Evolutionary conservation across 2,888 invertebrate species (phyloP).

Genomic region (Chalcis sispes): DNA sequence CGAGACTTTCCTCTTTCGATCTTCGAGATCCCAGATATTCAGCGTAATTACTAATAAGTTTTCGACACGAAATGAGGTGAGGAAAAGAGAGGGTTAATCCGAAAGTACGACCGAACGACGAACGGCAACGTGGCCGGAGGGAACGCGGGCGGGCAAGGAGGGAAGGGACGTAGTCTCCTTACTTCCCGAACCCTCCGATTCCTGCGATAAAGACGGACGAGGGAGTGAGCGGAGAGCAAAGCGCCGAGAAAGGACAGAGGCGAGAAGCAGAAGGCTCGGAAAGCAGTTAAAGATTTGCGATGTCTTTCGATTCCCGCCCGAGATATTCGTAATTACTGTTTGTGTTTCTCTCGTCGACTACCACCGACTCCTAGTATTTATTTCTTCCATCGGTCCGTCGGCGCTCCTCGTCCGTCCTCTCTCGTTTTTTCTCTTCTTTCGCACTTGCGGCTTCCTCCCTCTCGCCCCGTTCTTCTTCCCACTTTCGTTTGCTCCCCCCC

Average conservation of each 20-base stretch:
- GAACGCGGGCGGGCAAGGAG: slow-evolving; percentile 55
- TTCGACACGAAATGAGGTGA: slow-evolving; percentile 76
- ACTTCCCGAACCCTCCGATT: slow-evolving; percentile 42
- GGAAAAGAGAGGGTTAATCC: slow-evolving; percentile 76
- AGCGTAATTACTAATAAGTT: slow-evolving; percentile 76
- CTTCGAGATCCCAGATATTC: slow-evolving; percentile 69
- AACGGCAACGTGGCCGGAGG: too few species aligned
- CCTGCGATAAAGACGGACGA: slow-evolving; percentile 54
- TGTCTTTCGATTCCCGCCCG: slow-evolving; percentile 75
- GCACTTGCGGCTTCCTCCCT: not conserved
- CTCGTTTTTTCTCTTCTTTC: not conserved
- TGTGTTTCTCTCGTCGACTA: slow-evolving; percentile 73
- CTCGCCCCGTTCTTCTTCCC: slow-evolving; percentile 36
- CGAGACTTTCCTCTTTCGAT: slow-evolving; percentile 68
- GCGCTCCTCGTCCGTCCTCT: slow-evolving; percentile 48
- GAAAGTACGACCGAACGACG: slow-evolving; percentile 73
- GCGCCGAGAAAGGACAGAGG: slow-evolving; percentile 35
- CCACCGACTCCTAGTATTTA: slow-evolving; percentile 67
- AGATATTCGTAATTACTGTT: slow-evolving; percentile 77
- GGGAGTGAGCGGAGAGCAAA: not conserved
- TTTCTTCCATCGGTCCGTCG: slow-evolving; percentile 63
- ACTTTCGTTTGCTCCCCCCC: slow-evolving; percentile 48
- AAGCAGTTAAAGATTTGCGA: slow-evolving; percentile 76
- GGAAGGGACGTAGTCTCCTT: not conserved
- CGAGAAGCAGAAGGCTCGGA: slow-evolving; percentile 66